A percentile compares a stretch with the other conserved stretches of the same genome.
phyloP scores from a whole-genome alignment of 2,113 vertebrate genomes.

The Orycteropus afer region DNA sequence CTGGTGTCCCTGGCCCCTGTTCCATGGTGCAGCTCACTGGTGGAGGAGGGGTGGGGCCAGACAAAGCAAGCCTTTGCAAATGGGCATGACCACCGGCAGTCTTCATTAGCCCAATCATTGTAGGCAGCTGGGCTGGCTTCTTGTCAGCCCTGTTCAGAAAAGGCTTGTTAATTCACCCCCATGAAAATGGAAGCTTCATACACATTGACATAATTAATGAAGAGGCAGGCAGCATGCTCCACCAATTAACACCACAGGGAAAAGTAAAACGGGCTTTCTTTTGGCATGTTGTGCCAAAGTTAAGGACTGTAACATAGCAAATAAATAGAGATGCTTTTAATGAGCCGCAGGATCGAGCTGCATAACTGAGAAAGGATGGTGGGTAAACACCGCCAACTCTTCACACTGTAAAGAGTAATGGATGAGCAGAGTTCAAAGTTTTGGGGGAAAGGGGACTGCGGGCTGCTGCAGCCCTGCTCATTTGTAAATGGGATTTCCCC shows the following conservation, averaged over 20 bases:
- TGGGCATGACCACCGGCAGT: conserved; percentile 58
- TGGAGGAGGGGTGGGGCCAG: conserved; percentile 33
- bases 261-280: conserved; percentile 93
- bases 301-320: conserved; percentile 92
- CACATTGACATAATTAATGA: conserved; percentile 95
- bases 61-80: background rate
- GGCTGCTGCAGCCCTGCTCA: conserved; percentile 30
- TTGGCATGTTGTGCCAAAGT: conserved; percentile 90
- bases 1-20: conserved; percentile 61
- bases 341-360: conserved; percentile 90
- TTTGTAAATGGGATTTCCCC: conserved; percentile 78
- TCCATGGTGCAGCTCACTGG: conserved; percentile 58
- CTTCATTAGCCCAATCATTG: conserved; percentile 77
- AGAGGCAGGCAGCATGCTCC: conserved; percentile 91
- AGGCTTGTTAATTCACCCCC: conserved; percentile 87
- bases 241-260: conserved; percentile 96
- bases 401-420: conserved; percentile 89
- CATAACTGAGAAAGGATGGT: conserved; percentile 87
- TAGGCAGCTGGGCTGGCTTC: conserved; percentile 75
- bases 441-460: conserved; percentile 30
- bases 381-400: conserved; percentile 89
- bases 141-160: conserved; percentile 83
- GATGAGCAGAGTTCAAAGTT: conserved; percentile 87
- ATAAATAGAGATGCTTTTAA: conserved; percentile 94
- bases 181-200: conserved; percentile 90